A percentile compares a stretch with the other conserved stretches of the same genome.
Conservation (phyloP, 2,888 invertebrate genomes). For the Tetragnatha montana region DNA sequence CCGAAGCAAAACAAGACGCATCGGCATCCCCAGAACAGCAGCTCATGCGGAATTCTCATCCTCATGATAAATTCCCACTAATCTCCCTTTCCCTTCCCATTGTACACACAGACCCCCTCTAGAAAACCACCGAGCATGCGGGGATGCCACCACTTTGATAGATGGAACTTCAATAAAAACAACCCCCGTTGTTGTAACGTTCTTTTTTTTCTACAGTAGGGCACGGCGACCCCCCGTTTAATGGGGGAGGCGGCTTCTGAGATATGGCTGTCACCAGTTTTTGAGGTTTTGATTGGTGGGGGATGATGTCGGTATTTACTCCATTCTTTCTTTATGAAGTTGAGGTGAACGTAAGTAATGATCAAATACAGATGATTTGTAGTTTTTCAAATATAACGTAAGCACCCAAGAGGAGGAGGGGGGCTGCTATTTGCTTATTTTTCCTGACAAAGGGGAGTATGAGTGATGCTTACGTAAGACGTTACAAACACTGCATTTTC, state of each 20-base stretch:
- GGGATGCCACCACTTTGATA: background rate
- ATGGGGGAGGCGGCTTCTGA: background rate
- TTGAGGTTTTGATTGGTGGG: background rate
- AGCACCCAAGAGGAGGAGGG: no score
- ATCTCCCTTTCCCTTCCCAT: background rate
- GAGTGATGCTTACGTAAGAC: no score
- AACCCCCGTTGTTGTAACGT: background rate
- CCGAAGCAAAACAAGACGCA: no score
- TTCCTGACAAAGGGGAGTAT: no score
- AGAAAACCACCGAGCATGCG: conserved; percentile 6
- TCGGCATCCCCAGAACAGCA: background rate
- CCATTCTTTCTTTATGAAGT: no score
- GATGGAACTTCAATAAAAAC: background rate
- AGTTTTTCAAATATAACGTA: no score
- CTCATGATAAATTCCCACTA: background rate
- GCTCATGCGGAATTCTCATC: background rate
- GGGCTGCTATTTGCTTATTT: no score
- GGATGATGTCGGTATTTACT: no score
- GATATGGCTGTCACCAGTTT: background rate
- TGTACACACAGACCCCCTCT: background rate
- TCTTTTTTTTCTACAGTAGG: background rate
- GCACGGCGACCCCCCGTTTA: background rate
- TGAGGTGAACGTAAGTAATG: no score
- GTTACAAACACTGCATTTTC: no score
- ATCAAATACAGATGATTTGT: no score